Conservation (phyloP, 2,797 vertebrate species). For the Tadarida brasiliensis region DNA sequence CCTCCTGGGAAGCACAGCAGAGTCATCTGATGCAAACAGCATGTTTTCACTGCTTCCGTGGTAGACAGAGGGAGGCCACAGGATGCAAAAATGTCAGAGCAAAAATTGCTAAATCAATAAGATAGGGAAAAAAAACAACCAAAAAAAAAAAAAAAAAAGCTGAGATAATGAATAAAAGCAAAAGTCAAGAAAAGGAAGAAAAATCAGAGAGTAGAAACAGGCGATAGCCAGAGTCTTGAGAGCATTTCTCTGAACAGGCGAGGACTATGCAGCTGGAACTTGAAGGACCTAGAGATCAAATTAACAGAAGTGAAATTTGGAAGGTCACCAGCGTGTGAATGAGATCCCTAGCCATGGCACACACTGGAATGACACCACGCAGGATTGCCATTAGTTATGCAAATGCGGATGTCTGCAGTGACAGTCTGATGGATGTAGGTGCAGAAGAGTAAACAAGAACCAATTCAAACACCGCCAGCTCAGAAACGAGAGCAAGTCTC, state of each 20-base stretch:
- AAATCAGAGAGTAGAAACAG: slow-evolving; percentile 15
- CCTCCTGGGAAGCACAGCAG: background rate
- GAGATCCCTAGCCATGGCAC: background rate
- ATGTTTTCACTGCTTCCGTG: background rate
- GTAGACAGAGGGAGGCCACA: background rate
- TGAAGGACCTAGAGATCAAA: slow-evolving; percentile 64
- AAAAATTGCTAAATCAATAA: slow-evolving; percentile 71
- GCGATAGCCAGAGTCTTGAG: background rate
- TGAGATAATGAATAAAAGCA: slow-evolving; percentile 58
- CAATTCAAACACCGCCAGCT: slow-evolving; percentile 46
- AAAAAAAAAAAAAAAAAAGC: too few species aligned
- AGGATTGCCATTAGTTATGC: slow-evolving; percentile 68
- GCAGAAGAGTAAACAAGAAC: slow-evolving; percentile 76
- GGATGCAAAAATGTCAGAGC: slow-evolving; percentile 59
- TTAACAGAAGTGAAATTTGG: slow-evolving; percentile 69
- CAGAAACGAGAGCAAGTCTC: slow-evolving; percentile 14
- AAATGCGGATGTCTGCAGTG: slow-evolving; percentile 65
- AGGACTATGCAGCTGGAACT: slow-evolving; percentile 1
- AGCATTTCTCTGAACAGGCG: slow-evolving; percentile 63
- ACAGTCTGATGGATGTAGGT: slow-evolving; percentile 68
- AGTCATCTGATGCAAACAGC: background rate
- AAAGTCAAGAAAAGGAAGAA: background rate
- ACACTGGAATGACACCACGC: slow-evolving; percentile 65
- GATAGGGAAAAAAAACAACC: slow-evolving; percentile 55
- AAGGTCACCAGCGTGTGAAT: slow-evolving; percentile 70